phyloP scores from a whole-genome alignment of 2,113 vertebrate genomes.

The Scomber scombrus region DNA sequence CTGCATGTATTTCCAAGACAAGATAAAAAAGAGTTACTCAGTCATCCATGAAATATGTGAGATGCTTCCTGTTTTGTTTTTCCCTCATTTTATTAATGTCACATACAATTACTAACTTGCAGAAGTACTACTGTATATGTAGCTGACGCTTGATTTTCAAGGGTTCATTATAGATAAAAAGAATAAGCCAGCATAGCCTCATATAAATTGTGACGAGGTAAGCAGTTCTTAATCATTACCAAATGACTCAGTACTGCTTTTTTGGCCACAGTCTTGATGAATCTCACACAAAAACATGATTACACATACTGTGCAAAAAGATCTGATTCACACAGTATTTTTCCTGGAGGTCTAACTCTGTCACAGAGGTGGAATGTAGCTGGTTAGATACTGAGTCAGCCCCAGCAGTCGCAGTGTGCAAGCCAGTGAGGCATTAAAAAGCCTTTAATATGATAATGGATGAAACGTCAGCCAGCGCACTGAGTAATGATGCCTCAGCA shows the following conservation, averaged over 20 bases:
- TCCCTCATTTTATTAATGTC: background rate
- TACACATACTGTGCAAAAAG: slow-evolving; percentile 8
- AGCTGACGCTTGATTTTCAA: slow-evolving; percentile 17
- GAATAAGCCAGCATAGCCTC: background rate
- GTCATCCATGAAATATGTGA: background rate
- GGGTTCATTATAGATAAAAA: slow-evolving; percentile 38
- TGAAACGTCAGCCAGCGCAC: slow-evolving; percentile 66
- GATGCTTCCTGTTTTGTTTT: background rate
- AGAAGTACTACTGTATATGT: background rate
- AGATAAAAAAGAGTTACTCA: too few relatives aligned
- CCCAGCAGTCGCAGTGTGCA: slow-evolving; percentile 41
- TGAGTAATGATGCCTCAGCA: slow-evolving; percentile 75
- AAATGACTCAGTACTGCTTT: slow-evolving; percentile 11
- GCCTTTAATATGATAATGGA: slow-evolving; percentile 85
- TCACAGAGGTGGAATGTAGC: slow-evolving; percentile 50
- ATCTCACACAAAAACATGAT: slow-evolving; percentile 12
- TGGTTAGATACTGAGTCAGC: slow-evolving; percentile 51
- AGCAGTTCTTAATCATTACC: slow-evolving; percentile 21
- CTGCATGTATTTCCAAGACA: background rate
- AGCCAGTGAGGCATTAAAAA: slow-evolving; percentile 79
- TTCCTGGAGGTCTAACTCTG: slow-evolving; percentile 47
- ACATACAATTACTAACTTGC: too few relatives aligned
- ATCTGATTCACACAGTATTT: slow-evolving; percentile 24
- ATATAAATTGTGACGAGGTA: slow-evolving; percentile 41
- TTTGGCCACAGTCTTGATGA: slow-evolving; percentile 6